Percentiles rank a stretch among this genome's conserved stretches.
phyloP scores from a whole-genome alignment of 2,113 vertebrate genomes.

The Scomber colias region DNA sequence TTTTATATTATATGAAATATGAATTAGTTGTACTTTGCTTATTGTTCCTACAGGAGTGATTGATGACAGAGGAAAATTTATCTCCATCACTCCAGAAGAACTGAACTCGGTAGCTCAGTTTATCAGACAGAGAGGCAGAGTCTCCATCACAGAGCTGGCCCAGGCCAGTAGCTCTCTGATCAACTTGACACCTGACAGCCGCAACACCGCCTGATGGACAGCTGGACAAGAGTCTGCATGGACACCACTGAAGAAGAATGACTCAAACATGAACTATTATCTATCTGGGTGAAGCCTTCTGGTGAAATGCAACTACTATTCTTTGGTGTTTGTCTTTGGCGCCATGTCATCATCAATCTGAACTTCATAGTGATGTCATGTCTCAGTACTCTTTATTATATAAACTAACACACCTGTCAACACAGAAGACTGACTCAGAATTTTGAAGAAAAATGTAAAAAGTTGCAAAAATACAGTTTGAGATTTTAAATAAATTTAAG shows the following conservation, averaged over 20 bases:
- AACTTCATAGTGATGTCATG: background rate
- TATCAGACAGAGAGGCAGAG: slow-evolving; percentile 91
- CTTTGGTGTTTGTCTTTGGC: background rate
- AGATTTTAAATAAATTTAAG: too few species aligned
- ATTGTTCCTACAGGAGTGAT: slow-evolving; percentile 89
- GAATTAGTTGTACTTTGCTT: background rate
- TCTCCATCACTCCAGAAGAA: slow-evolving; percentile 95
- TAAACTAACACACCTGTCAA: background rate
- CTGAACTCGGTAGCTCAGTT: slow-evolving; percentile 91
- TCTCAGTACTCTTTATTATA: background rate
- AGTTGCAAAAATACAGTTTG: too few species aligned
- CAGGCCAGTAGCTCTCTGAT: slow-evolving; percentile 95
- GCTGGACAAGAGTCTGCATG: too few species aligned
- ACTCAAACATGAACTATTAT: background rate
- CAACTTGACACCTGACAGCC: slow-evolving; percentile 86
- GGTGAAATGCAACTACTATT: too few species aligned
- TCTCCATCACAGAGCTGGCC: slow-evolving; percentile 94
- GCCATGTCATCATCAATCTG: too few species aligned
- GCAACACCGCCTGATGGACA: slow-evolving; percentile 63
- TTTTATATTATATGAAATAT: too few species aligned
- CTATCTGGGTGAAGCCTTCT: background rate
- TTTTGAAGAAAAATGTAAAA: background rate
- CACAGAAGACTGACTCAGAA: background rate
- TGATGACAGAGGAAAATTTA: slow-evolving; percentile 98
- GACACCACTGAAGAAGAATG: background rate